These are phyloP conservation scores for Leptinotarsa texana DNA, from an alignment of 1,140 invertebrate genomes.

Conservation along the genomic window DNA sequence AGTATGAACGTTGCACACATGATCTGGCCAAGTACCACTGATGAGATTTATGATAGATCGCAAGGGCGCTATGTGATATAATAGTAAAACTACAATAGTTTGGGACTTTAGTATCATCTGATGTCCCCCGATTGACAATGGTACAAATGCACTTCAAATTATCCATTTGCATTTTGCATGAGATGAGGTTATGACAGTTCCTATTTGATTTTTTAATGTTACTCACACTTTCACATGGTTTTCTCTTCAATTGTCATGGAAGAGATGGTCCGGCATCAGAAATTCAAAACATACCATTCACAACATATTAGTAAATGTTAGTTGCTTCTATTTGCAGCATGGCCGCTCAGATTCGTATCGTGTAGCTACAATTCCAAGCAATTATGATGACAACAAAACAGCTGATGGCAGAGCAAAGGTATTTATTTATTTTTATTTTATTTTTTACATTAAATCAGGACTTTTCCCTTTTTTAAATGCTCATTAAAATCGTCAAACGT, in stretches of 20 bases:
- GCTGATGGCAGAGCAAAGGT: constrained; percentile 92
- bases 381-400: constrained; percentile 92
- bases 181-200: too few relatives aligned
- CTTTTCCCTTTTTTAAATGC: too few relatives aligned
- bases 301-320: constrained; percentile 33
- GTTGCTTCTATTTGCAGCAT: constrained; percentile 70
- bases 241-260: background rate
- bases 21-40: too few relatives aligned
- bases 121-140: too few relatives aligned
- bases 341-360: constrained; percentile 92
- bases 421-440: constrained; percentile 30
- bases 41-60: too few relatives aligned
- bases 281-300: background rate
- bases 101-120: too few relatives aligned
- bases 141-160: too few relatives aligned
- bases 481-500: too few relatives aligned
- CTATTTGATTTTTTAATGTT: background rate
- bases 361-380: constrained; percentile 83
- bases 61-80: too few relatives aligned
- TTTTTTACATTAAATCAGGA: constrained; percentile 5
- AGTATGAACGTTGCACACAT: too few relatives aligned
- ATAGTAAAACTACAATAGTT: too few relatives aligned
- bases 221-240: background rate
- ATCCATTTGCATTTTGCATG: too few relatives aligned
- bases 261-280: background rate